Percentiles rank a stretch among this genome's conserved stretches.
phyloP scores from a whole-genome alignment of 1,140 invertebrate genomes.

The Platyura marginata region DNA sequence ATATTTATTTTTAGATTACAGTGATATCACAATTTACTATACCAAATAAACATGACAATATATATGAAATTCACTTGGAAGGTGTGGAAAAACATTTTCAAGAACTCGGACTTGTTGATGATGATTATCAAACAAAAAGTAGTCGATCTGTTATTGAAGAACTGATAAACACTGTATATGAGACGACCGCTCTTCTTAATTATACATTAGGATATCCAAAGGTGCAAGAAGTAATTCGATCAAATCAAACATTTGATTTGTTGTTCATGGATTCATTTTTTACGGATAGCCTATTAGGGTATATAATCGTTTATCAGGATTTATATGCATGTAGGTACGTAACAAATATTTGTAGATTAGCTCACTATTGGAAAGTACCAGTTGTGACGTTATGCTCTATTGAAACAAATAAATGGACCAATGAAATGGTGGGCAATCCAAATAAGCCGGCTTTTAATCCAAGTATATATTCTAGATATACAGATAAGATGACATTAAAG shows the following conservation, averaged over 20 bases:
- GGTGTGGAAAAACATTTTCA: constrained; percentile 22
- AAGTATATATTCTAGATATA: constrained; percentile 30
- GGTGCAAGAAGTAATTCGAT: constrained; percentile 13
- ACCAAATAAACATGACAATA: constrained; percentile 12
- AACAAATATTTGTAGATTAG: no score
- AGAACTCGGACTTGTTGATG: constrained; percentile 23
- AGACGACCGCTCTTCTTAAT: constrained; percentile 17
- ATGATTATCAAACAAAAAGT: constrained; percentile 13
- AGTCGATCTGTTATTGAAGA: constrained; percentile 14
- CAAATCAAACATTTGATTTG: constrained; percentile 17
- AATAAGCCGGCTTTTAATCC: constrained; percentile 38
- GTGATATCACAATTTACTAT: constrained; percentile 9
- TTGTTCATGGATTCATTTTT: constrained; percentile 18
- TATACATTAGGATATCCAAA: constrained; percentile 12
- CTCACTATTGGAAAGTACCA: constrained; percentile 33
- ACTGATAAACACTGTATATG: constrained; percentile 17
- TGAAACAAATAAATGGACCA: constrained; percentile 38
- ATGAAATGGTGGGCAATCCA: constrained; percentile 38
- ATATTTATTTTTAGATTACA: no score
- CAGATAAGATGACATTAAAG: constrained; percentile 34
- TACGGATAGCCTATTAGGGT: constrained; percentile 21
- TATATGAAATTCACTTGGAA: constrained; percentile 14
- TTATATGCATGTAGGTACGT: no score
- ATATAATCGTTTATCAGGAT: no score
- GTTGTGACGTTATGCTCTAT: constrained; percentile 35